Evolutionary conservation across 1,140 invertebrate genomes (phyloP).

Genomic region (Drosophila chauvacae): DNA sequence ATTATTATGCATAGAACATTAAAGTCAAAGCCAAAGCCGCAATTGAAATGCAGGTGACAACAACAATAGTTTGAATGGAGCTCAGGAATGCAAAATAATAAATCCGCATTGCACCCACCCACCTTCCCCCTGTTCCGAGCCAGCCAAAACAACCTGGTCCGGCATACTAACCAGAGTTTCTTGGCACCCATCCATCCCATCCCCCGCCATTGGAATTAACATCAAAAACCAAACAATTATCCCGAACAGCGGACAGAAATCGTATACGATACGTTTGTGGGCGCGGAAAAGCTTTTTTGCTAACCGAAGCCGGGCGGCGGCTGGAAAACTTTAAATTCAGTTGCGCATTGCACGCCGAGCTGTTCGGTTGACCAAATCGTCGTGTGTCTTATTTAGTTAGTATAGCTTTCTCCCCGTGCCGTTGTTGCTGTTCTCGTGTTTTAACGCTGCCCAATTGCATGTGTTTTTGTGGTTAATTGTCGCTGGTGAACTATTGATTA

Average conservation of each 20-base stretch:
- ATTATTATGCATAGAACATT: constrained; percentile 68
- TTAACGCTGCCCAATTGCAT: constrained; percentile 52
- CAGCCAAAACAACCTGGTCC: constrained; percentile 25
- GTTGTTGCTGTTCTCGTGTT: constrained; percentile 11
- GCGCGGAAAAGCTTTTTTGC: constrained; percentile 48
- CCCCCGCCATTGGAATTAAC: constrained; percentile 14
- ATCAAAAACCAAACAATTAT: constrained; percentile 29
- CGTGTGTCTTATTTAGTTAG: constrained; percentile 13
- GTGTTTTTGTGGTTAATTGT: constrained; percentile 29
- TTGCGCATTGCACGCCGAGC: constrained; percentile 71
- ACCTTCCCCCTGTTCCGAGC: background rate
- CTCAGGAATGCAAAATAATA: constrained; percentile 54
- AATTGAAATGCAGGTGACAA: constrained; percentile 64
- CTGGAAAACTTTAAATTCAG: constrained; percentile 63
- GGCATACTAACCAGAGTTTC: constrained; percentile 60
- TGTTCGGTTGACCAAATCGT: constrained; percentile 49
- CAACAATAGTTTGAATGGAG: constrained; percentile 39
- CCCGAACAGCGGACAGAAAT: constrained; percentile 6
- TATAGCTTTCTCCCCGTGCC: constrained; percentile 17
- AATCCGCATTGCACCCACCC: constrained; percentile 6
- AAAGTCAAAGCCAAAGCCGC: constrained; percentile 24
- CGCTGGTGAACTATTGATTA: constrained; percentile 58
- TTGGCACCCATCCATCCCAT: constrained; percentile 28
- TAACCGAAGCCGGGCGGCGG: constrained; percentile 31
- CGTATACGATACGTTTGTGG: constrained; percentile 39